Evolutionary conservation across 2,113 vertebrate species (phyloP).

Genomic region (Desmodus rotundus): DNA sequence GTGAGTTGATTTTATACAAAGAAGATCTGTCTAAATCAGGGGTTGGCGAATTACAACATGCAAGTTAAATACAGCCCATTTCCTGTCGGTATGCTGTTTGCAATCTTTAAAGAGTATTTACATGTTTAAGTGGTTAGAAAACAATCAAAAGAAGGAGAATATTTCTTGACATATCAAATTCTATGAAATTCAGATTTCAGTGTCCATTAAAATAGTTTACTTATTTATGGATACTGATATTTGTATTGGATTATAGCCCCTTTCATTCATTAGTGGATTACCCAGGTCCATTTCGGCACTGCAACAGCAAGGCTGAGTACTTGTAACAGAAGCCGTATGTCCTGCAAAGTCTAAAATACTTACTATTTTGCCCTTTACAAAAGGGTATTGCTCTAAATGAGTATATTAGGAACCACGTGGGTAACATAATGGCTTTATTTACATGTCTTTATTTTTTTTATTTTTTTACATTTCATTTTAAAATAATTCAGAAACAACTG

Average conservation of each 20-base stretch:
- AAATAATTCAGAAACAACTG: background rate
- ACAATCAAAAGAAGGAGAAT: background rate
- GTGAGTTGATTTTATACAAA: background rate
- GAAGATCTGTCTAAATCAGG: background rate
- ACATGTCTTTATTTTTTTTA: background rate
- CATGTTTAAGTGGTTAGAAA: background rate
- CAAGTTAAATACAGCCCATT: background rate
- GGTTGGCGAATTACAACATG: background rate
- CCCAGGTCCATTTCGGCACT: background rate
- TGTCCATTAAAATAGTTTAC: background rate
- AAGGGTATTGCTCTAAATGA: background rate
- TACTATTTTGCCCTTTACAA: background rate
- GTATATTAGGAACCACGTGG: background rate
- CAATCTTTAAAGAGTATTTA: background rate
- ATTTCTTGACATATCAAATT: background rate
- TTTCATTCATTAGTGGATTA: background rate
- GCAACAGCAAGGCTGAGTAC: background rate
- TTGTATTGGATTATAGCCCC: background rate
- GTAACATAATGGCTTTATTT: background rate
- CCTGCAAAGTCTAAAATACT: background rate
- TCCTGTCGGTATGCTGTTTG: background rate
- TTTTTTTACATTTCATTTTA: background rate
- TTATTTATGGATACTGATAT: background rate
- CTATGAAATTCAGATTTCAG: slow-evolving; percentile 22
- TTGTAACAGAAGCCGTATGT: background rate